Base-by-base conservation (phyloP, 2,888 invertebrate species). In the Plemyria rubiginata region DNA sequence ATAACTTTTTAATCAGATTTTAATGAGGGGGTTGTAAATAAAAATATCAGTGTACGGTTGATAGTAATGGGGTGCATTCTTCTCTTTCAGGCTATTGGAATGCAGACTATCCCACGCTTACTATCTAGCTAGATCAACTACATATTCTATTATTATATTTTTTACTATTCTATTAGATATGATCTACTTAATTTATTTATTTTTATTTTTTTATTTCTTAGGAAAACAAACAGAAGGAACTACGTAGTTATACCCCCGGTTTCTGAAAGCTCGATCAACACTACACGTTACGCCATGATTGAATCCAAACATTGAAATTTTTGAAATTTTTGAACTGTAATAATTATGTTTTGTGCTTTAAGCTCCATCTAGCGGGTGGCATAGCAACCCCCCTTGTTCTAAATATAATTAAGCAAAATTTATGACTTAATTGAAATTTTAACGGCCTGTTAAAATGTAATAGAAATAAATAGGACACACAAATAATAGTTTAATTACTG, bases 401-500 rank as follows among this genome's bases (percentile, higher is more conserved):
- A 58, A 58, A 60, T 71, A 72, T 73, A 54, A 63, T 77, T 71
- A 70, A 56, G 66, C 62, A 71, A 74, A 74, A 80, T 79, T 79
- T 77, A 82, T 71, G 72, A 66, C 65, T 67, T 74, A 78, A 77
- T 76, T 71, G 65, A 59, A 67, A 64, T 70, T 72, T 74, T 74
- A 76, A 76, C 68, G 65, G 62, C 69, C 67, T 74, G 78, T 78
- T 80, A 79, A 79, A 74, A 71, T 70, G 70, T 70, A 70, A 74
- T 80, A 74, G 67, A 71, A 74, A 71, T 71, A 77, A 79, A 79
- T 74, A 76, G 73, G 66, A 71, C 70, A 61, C 66, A 70, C 67
- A 70, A 71, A 74, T 71, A 75, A 76, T 73, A 71, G 74, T 71
- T 75, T 75, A 75, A 78, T 74, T 72, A 63, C 48, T 50, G 60